Conservation (phyloP, 2,113 vertebrate species). For the Craseonycteris thonglongyai region DNA sequence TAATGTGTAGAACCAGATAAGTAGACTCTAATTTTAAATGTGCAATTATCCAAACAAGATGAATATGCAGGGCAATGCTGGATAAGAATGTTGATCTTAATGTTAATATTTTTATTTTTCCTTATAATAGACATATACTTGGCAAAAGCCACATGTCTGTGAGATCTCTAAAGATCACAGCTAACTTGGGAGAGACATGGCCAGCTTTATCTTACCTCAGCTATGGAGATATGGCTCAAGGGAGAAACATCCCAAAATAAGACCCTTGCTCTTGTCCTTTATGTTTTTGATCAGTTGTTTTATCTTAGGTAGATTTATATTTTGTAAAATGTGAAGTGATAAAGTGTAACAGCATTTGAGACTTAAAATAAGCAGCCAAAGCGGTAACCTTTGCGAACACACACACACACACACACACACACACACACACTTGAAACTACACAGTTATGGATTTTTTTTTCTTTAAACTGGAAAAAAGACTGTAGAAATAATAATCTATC, state of each 20-base stretch:
- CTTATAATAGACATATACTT: neutral
- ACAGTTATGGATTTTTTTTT: neutral
- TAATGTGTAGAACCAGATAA: slow-evolving; percentile 28
- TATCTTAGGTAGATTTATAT: slow-evolving; percentile 24
- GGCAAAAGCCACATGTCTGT: neutral
- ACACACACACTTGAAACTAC: neutral
- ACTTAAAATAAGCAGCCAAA: neutral
- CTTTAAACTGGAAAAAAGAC: neutral
- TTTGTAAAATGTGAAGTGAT: slow-evolving; percentile 9
- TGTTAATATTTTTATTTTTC: slow-evolving; percentile 34
- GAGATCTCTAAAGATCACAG: neutral
- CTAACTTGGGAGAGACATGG: neutral
- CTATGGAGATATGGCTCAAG: neutral
- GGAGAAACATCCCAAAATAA: slow-evolving; percentile 8
- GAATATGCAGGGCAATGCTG: neutral
- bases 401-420: neutral
- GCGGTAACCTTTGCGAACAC: neutral
- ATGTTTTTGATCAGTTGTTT: slow-evolving; percentile 1
- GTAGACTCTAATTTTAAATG: slow-evolving; percentile 55
- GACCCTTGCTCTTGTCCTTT: neutral
- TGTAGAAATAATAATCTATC: neutral
- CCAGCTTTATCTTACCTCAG: neutral
- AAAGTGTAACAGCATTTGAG: neutral
- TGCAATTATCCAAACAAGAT: slow-evolving; percentile 57
- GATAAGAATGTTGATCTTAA: slow-evolving; percentile 4